These are phyloP conservation scores for Callaeas wilsoni DNA, from an alignment of 2,113 vertebrate genomes.

Conservation along the genomic window DNA sequence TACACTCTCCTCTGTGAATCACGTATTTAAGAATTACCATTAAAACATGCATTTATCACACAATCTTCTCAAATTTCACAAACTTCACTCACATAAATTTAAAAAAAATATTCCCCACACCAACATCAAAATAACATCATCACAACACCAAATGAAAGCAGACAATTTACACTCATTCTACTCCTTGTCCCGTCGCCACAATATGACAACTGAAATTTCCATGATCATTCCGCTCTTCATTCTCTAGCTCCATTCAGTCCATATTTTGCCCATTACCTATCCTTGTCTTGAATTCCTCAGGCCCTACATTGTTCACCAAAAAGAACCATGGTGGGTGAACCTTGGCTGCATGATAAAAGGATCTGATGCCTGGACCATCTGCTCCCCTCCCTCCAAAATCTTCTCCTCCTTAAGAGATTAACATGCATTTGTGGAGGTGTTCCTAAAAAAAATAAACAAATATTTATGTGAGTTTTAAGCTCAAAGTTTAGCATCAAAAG, in stretches of 20 bases:
- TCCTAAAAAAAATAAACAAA: background rate
- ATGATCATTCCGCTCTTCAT: background rate
- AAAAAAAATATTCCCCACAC: background rate
- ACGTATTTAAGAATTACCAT: background rate
- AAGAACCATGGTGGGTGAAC: background rate
- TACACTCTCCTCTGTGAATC: background rate
- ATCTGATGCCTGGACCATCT: background rate
- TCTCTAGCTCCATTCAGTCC: background rate
- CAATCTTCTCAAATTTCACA: background rate
- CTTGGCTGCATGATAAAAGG: background rate
- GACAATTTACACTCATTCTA: background rate
- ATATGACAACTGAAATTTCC: background rate
- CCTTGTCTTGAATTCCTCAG: background rate
- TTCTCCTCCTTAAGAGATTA: background rate
- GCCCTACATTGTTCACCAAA: background rate
- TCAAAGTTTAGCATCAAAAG: background rate
- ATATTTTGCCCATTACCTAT: background rate
- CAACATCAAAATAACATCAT: background rate
- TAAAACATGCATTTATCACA: background rate
- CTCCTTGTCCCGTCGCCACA: background rate
- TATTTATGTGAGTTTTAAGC: background rate
- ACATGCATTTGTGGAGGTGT: background rate
- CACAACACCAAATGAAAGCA: rapidly evolving
- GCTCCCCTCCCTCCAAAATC: background rate
- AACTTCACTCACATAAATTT: background rate